A percentile compares a stretch with the other conserved stretches of the same genome.
Evolutionary conservation across 2,797 vertebrate species (phyloP).

Genomic region (Naso thynnoides): DNA sequence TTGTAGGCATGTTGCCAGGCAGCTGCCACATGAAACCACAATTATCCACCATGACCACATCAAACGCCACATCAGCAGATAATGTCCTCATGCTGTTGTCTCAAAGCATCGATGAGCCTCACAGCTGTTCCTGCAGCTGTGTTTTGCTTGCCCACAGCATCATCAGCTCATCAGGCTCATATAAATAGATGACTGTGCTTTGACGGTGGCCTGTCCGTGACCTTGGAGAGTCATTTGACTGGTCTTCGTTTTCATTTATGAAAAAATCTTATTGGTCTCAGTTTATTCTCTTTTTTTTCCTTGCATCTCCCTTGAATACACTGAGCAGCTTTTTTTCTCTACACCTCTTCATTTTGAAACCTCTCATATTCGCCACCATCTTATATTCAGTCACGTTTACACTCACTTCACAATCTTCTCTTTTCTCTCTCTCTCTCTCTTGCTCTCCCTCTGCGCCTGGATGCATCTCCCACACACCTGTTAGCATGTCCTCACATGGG

Average conservation of each 20-base stretch:
- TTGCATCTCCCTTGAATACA: not conserved
- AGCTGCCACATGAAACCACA: constrained; percentile 25
- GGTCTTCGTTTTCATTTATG: constrained; percentile 14
- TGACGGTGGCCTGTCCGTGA: constrained; percentile 40
- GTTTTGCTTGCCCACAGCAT: constrained; percentile 10
- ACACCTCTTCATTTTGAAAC: not conserved
- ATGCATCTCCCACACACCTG: constrained; percentile 40
- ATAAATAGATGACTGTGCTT: constrained; percentile 34
- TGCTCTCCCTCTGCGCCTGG: not conserved
- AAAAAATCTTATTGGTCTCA: constrained; percentile 16
- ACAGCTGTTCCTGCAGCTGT: constrained; percentile 30
- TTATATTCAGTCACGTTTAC: not conserved
- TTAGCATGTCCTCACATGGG: constrained; percentile 32
- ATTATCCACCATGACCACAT: constrained; percentile 20
- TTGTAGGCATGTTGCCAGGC: constrained; percentile 46
- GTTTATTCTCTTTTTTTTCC: not conserved
- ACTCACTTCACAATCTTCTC: not conserved
- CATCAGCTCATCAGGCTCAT: constrained; percentile 25
- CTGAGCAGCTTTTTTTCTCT: not conserved
- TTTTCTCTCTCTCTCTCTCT: not conserved
- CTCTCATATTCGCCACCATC: no score
- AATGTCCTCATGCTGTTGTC: constrained; percentile 25
- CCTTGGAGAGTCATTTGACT: constrained; percentile 39
- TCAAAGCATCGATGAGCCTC: constrained; percentile 33
- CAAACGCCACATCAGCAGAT: constrained; percentile 35